phyloP scores from a whole-genome alignment of 2,888 invertebrate species.

The Machimus rusticus region DNA sequence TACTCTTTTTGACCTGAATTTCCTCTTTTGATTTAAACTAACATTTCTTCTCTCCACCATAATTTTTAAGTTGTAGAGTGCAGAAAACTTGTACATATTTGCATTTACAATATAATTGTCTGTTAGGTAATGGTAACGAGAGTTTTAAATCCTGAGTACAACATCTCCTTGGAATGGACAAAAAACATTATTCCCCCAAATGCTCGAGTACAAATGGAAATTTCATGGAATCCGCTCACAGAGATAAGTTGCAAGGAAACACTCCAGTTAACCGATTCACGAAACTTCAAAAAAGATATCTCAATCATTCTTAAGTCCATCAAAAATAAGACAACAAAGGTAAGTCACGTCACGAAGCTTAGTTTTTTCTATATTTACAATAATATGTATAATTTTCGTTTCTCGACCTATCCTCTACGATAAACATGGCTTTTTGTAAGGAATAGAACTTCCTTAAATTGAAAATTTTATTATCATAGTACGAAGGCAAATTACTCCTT shows the following conservation, averaged over 20 bases:
- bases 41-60: too few species aligned
- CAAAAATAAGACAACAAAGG: constrained; percentile 48
- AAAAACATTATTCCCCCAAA: constrained; percentile 67
- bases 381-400: background rate
- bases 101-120: background rate
- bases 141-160: constrained; percentile 67
- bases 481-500: too few species aligned
- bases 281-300: constrained; percentile 72
- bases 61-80: too few species aligned
- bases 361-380: background rate
- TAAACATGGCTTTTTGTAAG: background rate
- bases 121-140: constrained; percentile 65
- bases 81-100: background rate
- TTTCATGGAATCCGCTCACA: constrained; percentile 72
- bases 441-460: background rate
- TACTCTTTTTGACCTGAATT: too few species aligned
- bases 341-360: background rate
- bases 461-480: too few species aligned
- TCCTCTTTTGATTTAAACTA: too few species aligned
- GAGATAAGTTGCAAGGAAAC: constrained; percentile 70
- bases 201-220: constrained; percentile 66
- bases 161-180: constrained; percentile 67
- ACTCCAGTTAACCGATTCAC: constrained; percentile 70
- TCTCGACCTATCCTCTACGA: background rate
- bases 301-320: constrained; percentile 70